Conservation (phyloP, 2,113 vertebrate genomes). For the Coptodon rendalli region DNA sequence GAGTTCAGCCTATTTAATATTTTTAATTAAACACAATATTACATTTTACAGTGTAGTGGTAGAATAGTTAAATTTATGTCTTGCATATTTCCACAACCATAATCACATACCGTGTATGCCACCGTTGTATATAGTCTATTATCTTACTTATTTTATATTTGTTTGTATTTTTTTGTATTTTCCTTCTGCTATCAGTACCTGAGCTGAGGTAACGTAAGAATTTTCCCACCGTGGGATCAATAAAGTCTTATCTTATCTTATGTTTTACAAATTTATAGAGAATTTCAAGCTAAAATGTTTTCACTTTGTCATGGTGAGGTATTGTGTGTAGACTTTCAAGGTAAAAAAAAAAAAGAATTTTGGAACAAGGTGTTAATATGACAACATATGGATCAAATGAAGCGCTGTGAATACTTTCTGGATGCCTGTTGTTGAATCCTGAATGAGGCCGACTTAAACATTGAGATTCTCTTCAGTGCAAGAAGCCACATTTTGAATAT, state of each 20-base stretch:
- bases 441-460: constrained; percentile 41
- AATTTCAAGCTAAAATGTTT: not conserved
- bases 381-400: not conserved
- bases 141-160: not conserved
- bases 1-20: too few relatives aligned
- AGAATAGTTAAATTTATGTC: not conserved
- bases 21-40: too few relatives aligned
- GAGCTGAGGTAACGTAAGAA: not conserved
- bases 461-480: not conserved
- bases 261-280: not conserved
- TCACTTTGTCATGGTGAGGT: not conserved
- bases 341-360: not conserved
- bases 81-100: not conserved
- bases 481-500: not conserved
- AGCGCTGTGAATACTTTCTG: not conserved
- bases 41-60: too few relatives aligned
- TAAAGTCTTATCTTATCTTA: not conserved
- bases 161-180: not conserved
- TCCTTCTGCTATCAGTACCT: not conserved
- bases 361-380: not conserved
- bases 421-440: not conserved
- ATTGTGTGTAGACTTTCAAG: not conserved
- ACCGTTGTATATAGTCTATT: not conserved
- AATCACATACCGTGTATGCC: not conserved
- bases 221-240: not conserved